Base-by-base conservation (phyloP, 1,140 invertebrate species). In the Temnothorax nylanderi region DNA sequence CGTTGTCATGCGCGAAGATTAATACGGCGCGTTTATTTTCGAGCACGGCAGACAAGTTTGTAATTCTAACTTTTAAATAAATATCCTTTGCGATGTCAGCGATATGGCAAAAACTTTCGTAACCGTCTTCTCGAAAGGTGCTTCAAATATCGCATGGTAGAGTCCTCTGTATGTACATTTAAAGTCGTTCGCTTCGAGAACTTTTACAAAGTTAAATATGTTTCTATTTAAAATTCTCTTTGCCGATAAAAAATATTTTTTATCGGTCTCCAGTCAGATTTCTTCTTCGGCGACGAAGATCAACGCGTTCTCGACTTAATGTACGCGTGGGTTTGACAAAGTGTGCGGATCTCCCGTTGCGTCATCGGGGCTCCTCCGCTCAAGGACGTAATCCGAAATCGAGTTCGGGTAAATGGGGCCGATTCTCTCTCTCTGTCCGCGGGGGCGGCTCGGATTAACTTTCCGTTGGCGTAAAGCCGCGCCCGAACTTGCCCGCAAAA, bases 391-490 rank as follows among this genome's bases (percentile, higher is more conserved):
- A 81, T 81, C 77, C 64, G 64, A 81, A 64, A 65, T 78, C 41
- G 60, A 49, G 34, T 54, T 69, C 47, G 37, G 2, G 10, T 18
- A 71, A 71, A 47, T 26, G 64, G 32, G 60, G 47, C 4, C n/a
- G 54, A 80, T 80, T 80, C 62, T 51, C 65, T 60, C 44, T 44
- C 26, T 77, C 58, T 76, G 5, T 37, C 47, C 44, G 1, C 60
- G 62, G 47, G 60, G 1, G 34, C 32, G 32, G 37, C 18, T 18
- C 26, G 77, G 47, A 69, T 80, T 80, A 80, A 80, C 62, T 80
- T 80, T 80, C 77, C 77, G 77, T 11, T 26, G 62, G 77, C 64
- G 77, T 80, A 80, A 67, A 80, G 47, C 44, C 77, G 47, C 16
- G 47, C 47, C 34, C 62, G 47, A 69, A 69, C 77, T 80, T 80